Base-by-base conservation (phyloP, 1,140 invertebrate species). In the Meloidogyne hapla region DNA sequence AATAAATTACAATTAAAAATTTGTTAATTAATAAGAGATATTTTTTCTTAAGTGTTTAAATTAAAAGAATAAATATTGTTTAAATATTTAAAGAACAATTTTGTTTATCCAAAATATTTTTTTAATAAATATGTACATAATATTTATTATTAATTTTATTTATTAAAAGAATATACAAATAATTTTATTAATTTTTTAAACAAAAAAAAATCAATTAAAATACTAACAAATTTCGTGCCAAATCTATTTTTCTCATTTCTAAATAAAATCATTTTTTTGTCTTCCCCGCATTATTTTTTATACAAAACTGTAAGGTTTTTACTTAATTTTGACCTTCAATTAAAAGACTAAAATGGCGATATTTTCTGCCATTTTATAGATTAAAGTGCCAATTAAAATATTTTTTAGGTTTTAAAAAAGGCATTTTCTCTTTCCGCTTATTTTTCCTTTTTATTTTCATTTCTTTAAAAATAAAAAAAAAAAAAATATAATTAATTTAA, bases 251-350 rank as follows among this genome's bases (percentile, higher is more conserved):
- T 48, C 15, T 48, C 15, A 1, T 56, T n/a, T n/a, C 6, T n/a
- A 42, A 42, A 15, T n/a, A 56, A 56, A 56, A 56, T 56, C 5
- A n/a, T 56, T 56, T 56, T 45, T 56, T 8, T 5, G 18, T 56
- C 8, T 56, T 56, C 48, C 48, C 48, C 48, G 48, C 48, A 56
- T 56, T 18, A 18, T 56, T 56, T n/a, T n/a, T n/a, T n/a, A 56
- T n/a, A 56, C 18, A 56, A 56, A 56, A 56, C n/a, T 56, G 48
- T 56, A n/a, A 5, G 48, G 1, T 48, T 15, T 15, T n/a, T 56
- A n/a, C n/a, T 56, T 56, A 56, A 18, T 48, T 56, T 56, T 56
- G 48, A 56, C 48, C 48, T 56, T 56, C 48, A 56, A 56, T 56
- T 56, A 56, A 56, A 56, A n/a, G 6, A n/a, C 18, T 18, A 48